Percentiles rank a stretch among this genome's conserved stretches.
Conservation (phyloP, 2,113 vertebrate species). For the Odocoileus virginianus region DNA sequence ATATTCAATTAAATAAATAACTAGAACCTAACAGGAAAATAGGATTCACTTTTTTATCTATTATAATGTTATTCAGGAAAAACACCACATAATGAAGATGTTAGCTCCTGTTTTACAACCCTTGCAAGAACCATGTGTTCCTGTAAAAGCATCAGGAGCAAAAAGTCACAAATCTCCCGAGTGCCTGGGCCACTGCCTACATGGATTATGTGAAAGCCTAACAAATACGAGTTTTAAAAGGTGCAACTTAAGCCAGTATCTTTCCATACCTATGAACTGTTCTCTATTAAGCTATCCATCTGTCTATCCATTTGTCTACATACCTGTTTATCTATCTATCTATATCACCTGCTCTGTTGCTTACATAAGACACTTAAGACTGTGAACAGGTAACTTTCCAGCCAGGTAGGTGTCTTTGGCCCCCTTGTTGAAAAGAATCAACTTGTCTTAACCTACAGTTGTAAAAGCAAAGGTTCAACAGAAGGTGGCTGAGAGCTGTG, state of each 20-base stretch:
- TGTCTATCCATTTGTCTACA: background rate
- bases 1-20: background rate
- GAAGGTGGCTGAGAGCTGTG: background rate
- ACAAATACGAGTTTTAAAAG: background rate
- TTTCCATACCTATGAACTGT: background rate
- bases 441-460: background rate
- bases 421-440: background rate
- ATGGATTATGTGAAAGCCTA: background rate
- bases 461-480: background rate
- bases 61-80: background rate
- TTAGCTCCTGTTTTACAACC: background rate
- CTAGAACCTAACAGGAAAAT: background rate
- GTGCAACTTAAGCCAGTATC: background rate
- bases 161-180: background rate
- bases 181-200: background rate
- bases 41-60: background rate
- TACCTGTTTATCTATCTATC: background rate
- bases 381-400: background rate
- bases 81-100: background rate
- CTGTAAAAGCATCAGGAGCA: background rate
- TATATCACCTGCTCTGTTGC: background rate
- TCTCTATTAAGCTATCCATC: background rate
- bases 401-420: background rate
- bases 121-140: background rate
- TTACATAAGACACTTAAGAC: background rate